Percentiles rank a stretch among this genome's conserved stretches.
Evolutionary conservation across 2,888 invertebrate genomes (phyloP).

Genomic region (Heliconius cydno): DNA sequence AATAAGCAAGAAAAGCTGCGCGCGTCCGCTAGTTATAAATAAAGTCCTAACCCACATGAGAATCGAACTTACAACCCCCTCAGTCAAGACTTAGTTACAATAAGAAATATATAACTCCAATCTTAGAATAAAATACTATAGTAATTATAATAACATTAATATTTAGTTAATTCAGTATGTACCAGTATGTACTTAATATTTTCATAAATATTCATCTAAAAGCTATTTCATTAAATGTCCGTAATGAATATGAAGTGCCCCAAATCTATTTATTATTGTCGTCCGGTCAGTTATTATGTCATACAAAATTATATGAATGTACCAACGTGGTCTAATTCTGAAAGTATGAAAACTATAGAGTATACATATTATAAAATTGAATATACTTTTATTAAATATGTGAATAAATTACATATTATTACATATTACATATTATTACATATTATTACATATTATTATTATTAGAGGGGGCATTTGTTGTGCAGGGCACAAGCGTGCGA

Average conservation of each 20-base stretch:
- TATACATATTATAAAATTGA: too few relatives aligned
- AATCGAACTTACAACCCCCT: background rate
- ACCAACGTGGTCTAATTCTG: background rate
- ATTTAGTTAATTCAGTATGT: background rate
- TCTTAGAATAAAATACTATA: background rate
- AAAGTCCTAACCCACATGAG: too few relatives aligned
- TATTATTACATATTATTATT: too few relatives aligned
- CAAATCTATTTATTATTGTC: slow-evolving; percentile 27
- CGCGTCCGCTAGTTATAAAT: too few relatives aligned
- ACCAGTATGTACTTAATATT: background rate
- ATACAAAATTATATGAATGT: background rate
- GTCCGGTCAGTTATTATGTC: background rate
- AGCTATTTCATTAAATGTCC: slow-evolving; percentile 9
- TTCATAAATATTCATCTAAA: slow-evolving; percentile 24
- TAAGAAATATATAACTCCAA: background rate
- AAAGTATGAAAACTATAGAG: too few relatives aligned
- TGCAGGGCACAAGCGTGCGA: too few relatives aligned
- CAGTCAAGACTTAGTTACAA: background rate
- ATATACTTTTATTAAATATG: too few relatives aligned
- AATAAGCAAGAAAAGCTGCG: too few relatives aligned
- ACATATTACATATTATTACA: too few relatives aligned
- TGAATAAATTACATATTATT: too few relatives aligned
- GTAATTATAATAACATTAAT: background rate
- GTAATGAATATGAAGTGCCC: slow-evolving; percentile 19
- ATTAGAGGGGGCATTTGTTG: too few relatives aligned